phyloP scores from a whole-genome alignment of 1,140 invertebrate species.

The Solen grandis region DNA sequence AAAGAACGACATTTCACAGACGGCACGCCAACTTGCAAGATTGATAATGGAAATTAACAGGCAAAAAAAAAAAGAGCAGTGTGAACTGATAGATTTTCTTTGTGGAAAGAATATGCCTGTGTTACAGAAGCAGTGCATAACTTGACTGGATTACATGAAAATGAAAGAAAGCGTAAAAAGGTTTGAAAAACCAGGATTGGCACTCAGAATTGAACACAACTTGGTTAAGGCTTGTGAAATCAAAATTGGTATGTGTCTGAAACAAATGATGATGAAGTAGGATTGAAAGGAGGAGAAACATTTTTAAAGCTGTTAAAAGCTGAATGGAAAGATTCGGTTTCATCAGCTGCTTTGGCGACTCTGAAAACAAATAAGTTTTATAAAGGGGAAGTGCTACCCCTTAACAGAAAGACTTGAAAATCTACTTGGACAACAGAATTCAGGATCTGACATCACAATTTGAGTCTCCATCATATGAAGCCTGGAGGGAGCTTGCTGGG shows the following conservation, averaged over 20 bases:
- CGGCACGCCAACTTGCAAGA: neutral
- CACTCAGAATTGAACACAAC: conserved; percentile 33
- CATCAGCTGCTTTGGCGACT: conserved; percentile 32
- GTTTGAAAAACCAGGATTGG: conserved; percentile 28
- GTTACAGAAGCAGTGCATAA: conserved; percentile 5
- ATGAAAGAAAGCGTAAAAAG: conserved; percentile 14
- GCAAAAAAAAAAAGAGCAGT: neutral
- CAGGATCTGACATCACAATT: too few relatives aligned
- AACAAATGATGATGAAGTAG: conserved; percentile 14
- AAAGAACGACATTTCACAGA: conserved; percentile 25
- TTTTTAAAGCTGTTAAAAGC: conserved; percentile 9
- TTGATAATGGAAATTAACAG: neutral
- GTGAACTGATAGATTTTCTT: neutral
- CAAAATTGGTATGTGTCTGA: conserved; percentile 18
- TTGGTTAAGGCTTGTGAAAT: conserved; percentile 35
- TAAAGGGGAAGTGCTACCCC: conserved; percentile 15
- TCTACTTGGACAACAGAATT: too few relatives aligned
- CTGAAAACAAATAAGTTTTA: conserved; percentile 50
- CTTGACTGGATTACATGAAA: neutral
- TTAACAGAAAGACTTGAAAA: conserved; percentile 17
- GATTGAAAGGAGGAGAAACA: neutral
- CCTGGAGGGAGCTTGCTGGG: conserved; percentile 21
- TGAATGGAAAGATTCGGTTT: conserved; percentile 41
- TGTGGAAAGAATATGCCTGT: conserved; percentile 13
- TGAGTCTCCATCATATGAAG: neutral